Conservation (phyloP, 1,140 invertebrate genomes). For the Meloidogyne hapla region DNA sequence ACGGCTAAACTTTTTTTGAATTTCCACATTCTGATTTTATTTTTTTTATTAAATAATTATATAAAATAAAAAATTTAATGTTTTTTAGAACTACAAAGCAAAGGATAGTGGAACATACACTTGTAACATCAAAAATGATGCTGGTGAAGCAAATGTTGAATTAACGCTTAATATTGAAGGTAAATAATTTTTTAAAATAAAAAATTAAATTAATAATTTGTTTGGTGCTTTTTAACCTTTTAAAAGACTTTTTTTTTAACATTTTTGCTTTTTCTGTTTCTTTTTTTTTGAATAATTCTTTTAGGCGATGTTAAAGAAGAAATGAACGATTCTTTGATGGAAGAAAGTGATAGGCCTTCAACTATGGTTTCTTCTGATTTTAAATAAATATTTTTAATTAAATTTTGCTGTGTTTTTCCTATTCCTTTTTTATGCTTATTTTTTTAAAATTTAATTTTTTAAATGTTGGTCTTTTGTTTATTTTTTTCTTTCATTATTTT, state of each 20-base stretch:
- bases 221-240: background rate
- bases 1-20: no score
- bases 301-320: no score
- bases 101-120: conserved; percentile 94
- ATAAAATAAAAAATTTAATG: conserved; percentile 6
- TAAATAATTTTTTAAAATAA: conserved; percentile 45
- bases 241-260: background rate
- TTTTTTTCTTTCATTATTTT: background rate
- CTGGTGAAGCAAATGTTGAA: conserved; percentile 95
- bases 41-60: no score
- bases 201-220: background rate
- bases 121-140: conserved; percentile 92
- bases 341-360: no score
- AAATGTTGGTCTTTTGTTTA: no score
- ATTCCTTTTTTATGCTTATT: background rate
- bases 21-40: no score
- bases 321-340: no score
- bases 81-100: conserved; percentile 80
- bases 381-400: no score
- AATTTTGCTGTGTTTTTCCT: background rate
- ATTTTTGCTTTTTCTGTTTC: no score
- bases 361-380: no score
- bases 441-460: background rate
- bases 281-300: background rate
- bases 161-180: conserved; percentile 94